Percentiles rank a stretch among this genome's conserved stretches.
Conservation (phyloP, 2,797 vertebrate species). For the Ciconia nigra region DNA sequence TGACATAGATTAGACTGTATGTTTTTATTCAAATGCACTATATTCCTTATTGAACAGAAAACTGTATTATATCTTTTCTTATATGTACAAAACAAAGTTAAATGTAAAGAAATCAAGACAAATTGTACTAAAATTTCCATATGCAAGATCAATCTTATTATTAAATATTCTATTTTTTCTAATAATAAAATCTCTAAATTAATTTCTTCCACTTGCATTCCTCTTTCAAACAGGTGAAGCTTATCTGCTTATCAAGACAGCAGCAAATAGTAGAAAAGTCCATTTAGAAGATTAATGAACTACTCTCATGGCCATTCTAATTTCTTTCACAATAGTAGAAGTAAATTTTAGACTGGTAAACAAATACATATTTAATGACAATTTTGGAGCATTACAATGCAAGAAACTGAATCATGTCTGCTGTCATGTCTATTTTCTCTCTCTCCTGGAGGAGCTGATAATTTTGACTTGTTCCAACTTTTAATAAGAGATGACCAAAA, state of each 20-base stretch:
- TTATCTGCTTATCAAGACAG: background rate
- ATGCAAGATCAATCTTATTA: background rate
- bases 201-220: background rate
- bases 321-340: background rate
- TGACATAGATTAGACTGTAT: background rate
- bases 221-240: background rate
- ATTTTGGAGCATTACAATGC: background rate
- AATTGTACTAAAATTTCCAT: background rate
- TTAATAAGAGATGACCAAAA: background rate
- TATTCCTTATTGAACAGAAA: background rate
- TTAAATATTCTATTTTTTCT: background rate
- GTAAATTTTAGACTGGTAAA: background rate
- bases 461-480: background rate
- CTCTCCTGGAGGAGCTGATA: background rate
- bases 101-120: background rate
- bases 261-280: background rate
- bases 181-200: background rate
- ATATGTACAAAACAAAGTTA: background rate
- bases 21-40: background rate
- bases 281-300: background rate
- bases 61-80: background rate
- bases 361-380: background rate
- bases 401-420: background rate
- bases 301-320: background rate
- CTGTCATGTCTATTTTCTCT: background rate